Percentiles rank a stretch among this genome's conserved stretches.
These are phyloP conservation scores for Apamea monoglypha DNA, from an alignment of 2,888 invertebrate genomes.

Conservation along the genomic window DNA sequence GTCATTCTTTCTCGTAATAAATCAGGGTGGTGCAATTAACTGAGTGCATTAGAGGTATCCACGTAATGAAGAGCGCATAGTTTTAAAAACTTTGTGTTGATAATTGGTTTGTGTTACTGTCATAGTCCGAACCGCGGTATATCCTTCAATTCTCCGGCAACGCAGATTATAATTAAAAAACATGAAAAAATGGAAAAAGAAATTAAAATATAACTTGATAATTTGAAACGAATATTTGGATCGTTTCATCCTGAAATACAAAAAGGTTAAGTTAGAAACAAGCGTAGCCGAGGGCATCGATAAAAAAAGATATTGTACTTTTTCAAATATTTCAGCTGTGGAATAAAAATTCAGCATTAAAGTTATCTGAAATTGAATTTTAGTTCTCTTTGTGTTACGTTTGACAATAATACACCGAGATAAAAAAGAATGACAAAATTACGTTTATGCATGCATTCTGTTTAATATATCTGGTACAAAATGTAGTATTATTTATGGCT, in stretches of 20 bases:
- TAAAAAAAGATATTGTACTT: background rate
- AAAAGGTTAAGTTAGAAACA: background rate
- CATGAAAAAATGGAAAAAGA: background rate
- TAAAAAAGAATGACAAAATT: background rate
- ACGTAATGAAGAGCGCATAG: background rate
- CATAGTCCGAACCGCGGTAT: background rate
- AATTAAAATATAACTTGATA: too few species aligned
- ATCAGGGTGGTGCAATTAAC: conserved; percentile 31
- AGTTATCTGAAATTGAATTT: conserved; percentile 1
- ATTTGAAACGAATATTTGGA: background rate
- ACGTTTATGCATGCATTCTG: conserved; percentile 5
- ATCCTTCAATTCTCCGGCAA: background rate
- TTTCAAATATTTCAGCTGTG: background rate
- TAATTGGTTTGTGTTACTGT: conserved; percentile 13
- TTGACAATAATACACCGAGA: background rate
- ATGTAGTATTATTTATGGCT: conserved; percentile 28
- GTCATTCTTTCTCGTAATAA: conserved; percentile 32
- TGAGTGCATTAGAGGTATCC: background rate
- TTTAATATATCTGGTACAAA: conserved; percentile 12
- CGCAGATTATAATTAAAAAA: background rate
- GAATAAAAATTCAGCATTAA: background rate
- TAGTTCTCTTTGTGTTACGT: background rate
- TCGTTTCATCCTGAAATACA: background rate
- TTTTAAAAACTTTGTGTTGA: background rate
- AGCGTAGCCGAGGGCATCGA: background rate